Conservation (phyloP, 2,113 vertebrate genomes). For the Cyprinodon brontotheroides region DNA sequence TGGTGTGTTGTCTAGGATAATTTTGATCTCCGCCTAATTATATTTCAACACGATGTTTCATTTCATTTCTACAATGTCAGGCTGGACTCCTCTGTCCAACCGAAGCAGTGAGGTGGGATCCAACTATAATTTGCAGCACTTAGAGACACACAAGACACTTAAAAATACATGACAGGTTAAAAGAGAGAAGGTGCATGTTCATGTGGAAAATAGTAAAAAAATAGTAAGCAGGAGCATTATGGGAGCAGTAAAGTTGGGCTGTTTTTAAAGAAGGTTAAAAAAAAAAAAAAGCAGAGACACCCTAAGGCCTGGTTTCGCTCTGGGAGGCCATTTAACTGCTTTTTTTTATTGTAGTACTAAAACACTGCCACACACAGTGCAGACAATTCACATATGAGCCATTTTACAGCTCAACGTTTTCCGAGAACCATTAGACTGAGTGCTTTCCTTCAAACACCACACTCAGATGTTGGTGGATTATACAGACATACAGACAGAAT, state of each 20-base stretch:
- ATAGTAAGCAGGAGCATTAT: conserved; percentile 26
- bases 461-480: conserved; percentile 3
- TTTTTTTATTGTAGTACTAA: conserved; percentile 6
- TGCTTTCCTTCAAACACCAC: conserved; percentile 27
- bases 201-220: conserved; percentile 35
- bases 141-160: not conserved
- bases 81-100: conserved; percentile 26
- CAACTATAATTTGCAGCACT: not conserved
- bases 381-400: conserved; percentile 49
- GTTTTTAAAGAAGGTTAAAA: conserved; percentile 13
- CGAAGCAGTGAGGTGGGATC: not conserved
- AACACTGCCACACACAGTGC: not conserved
- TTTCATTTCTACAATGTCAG: conserved; percentile 32
- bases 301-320: conserved; percentile 12
- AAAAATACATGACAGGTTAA: not conserved
- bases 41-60: conserved; percentile 49
- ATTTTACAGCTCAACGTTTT: conserved; percentile 32
- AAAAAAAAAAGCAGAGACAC: conserved; percentile 10
- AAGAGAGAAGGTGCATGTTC: conserved; percentile 34
- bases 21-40: conserved; percentile 54
- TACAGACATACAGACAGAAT: conserved; percentile 16
- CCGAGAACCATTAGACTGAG: conserved; percentile 58
- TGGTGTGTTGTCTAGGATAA: no score
- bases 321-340: conserved; percentile 51
- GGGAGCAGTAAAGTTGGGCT: conserved; percentile 5